Evolutionary conservation across 2,113 vertebrate species (phyloP).

Genomic region (Sylvilagus bachmani): DNA sequence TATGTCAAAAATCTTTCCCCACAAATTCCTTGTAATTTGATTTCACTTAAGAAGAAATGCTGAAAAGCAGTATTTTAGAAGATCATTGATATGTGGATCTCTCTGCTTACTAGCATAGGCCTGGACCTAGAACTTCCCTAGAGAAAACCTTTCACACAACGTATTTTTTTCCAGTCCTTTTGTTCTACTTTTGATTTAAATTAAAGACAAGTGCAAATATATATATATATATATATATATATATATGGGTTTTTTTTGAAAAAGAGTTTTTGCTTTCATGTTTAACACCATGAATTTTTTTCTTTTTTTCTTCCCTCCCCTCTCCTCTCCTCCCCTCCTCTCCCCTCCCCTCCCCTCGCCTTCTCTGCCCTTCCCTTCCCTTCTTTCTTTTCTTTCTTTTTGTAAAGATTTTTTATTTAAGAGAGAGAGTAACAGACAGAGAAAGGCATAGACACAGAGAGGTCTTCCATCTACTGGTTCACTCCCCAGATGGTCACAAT

Average conservation of each 20-base stretch:
- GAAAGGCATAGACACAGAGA: no score
- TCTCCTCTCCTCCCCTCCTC: no score
- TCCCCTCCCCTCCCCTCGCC: no score
- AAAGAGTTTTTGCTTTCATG: constrained; percentile 45
- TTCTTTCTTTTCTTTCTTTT: no score
- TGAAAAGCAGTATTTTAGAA: constrained; percentile 21
- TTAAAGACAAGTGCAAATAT: background rate
- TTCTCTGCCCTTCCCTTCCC: no score
- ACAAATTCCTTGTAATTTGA: constrained; percentile 22
- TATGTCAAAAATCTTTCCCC: background rate
- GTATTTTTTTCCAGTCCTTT: background rate
- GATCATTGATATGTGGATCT: background rate
- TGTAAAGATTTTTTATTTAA: no score
- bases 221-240: background rate
- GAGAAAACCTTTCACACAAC: background rate
- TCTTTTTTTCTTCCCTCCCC: no score
- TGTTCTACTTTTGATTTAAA: constrained; percentile 38
- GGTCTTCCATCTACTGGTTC: no score
- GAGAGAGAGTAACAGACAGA: no score
- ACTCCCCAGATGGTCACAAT: no score
- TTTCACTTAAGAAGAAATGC: constrained; percentile 46
- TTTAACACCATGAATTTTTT: background rate
- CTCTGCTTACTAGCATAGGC: background rate
- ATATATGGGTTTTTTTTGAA: background rate
- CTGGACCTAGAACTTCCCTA: background rate